Conservation (phyloP, 2,888 invertebrate species). For the Andrena flavipes region DNA sequence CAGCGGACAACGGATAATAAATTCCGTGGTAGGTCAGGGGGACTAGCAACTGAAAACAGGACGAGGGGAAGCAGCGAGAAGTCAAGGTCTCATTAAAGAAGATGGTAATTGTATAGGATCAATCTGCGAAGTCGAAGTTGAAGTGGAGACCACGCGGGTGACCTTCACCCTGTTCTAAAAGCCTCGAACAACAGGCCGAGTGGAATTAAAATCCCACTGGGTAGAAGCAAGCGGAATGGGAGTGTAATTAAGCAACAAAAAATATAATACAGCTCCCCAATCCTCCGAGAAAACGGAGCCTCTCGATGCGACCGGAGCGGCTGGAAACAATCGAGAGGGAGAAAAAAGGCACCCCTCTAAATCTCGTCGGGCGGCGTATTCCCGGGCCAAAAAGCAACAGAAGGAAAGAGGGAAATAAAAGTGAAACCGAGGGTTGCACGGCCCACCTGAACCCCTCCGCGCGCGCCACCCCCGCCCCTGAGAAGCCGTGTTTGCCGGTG, state of each 20-base stretch:
- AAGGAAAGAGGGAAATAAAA: constrained; percentile 5
- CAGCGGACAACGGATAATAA: not conserved
- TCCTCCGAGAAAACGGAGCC: not conserved
- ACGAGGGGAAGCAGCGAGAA: not conserved
- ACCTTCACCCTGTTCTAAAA: too few species aligned
- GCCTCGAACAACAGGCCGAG: too few species aligned
- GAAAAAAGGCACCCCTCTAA: constrained; percentile 19
- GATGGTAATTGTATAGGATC: not conserved
- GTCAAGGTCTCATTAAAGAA: not conserved
- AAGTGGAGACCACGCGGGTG: not conserved
- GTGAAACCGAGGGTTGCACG: constrained; percentile 1
- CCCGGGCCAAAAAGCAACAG: not conserved
- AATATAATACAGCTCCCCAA: not conserved
- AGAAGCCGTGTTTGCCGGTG: constrained; percentile 36
- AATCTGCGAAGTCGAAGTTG: not conserved
- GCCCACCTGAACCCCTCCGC: constrained; percentile 30
- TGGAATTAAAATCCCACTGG: too few species aligned
- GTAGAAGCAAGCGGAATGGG: too few species aligned
- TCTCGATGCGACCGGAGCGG: not conserved
- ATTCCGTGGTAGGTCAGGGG: not conserved
- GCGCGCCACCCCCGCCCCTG: not conserved
- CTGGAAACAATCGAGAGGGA: not conserved
- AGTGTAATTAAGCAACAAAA: too few species aligned
- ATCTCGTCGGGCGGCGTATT: constrained; percentile 18
- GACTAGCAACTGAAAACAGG: not conserved